Evolutionary conservation across 2,113 vertebrate species (phyloP).

Genomic region (Theristicus caerulescens): DNA sequence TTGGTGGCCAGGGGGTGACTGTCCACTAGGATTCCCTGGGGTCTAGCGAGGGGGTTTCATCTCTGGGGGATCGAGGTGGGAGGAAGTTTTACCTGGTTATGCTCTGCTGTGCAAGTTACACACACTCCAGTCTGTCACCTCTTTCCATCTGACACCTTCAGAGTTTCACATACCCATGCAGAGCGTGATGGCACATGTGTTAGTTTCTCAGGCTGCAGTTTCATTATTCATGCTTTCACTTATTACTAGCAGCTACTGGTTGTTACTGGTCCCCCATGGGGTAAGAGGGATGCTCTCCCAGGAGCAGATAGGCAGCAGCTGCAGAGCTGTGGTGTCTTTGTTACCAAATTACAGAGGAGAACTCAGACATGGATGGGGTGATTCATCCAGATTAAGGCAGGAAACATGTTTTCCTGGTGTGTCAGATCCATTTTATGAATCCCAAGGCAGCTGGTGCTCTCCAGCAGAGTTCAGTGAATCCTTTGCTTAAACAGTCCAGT

Average conservation of each 20-base stretch:
- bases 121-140: background rate
- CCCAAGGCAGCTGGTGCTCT: background rate
- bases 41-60: background rate
- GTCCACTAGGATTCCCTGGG: background rate
- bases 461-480: background rate
- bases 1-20: too few species aligned
- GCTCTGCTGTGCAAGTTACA: background rate
- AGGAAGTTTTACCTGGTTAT: background rate
- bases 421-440: background rate
- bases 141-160: too few species aligned
- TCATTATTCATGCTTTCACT: background rate
- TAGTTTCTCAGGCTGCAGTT: background rate
- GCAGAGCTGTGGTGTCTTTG: background rate
- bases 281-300: background rate
- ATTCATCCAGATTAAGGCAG: background rate
- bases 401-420: background rate
- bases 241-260: background rate
- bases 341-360: background rate
- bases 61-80: background rate
- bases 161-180: fast-evolving
- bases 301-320: background rate
- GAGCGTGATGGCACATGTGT: too few species aligned
- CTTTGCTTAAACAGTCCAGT: background rate
- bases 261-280: background rate
- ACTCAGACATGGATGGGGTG: background rate